phyloP scores from a whole-genome alignment of 2,888 invertebrate species.

The Thecocarcelia acutangulata region DNA sequence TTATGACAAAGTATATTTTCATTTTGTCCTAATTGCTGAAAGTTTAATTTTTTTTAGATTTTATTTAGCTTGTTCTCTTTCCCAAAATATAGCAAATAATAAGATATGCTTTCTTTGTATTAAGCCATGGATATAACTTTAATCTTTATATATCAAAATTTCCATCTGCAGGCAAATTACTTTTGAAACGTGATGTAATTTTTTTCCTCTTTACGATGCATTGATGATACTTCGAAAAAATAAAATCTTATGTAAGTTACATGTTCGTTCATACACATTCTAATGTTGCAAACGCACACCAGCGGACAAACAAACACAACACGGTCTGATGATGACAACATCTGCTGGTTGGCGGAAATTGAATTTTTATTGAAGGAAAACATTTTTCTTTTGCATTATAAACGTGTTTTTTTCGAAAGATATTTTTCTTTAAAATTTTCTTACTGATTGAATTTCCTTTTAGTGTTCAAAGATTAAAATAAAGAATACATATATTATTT shows the following conservation, averaged over 20 bases:
- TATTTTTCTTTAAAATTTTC: slow-evolving; percentile 28
- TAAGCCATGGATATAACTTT: too few relatives aligned
- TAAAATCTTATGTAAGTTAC: not conserved
- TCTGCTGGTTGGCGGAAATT: slow-evolving; percentile 78
- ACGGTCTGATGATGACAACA: slow-evolving; percentile 71
- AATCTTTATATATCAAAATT: not conserved
- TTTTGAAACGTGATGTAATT: not conserved
- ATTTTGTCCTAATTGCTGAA: too few relatives aligned
- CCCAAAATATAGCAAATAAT: too few relatives aligned
- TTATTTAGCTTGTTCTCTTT: too few relatives aligned
- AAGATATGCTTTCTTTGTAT: too few relatives aligned
- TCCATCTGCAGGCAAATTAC: not conserved
- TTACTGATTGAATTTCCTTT: slow-evolving; percentile 67
- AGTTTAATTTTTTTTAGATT: too few relatives aligned
- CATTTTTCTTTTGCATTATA: slow-evolving; percentile 73
- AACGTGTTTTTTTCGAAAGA: slow-evolving; percentile 25
- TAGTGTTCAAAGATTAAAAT: slow-evolving; percentile 17
- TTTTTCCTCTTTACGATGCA: not conserved
- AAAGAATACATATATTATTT: slow-evolving; percentile 24
- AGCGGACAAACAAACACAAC: not conserved
- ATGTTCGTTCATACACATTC: too few relatives aligned
- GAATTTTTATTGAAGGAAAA: slow-evolving; percentile 79
- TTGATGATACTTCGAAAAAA: not conserved
- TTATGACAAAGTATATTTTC: too few relatives aligned
- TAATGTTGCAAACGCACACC: not conserved